Percentiles rank a stretch among this genome's conserved stretches.
phyloP scores from a whole-genome alignment of 2,888 invertebrate genomes.

The Sepiola atlantica region DNA sequence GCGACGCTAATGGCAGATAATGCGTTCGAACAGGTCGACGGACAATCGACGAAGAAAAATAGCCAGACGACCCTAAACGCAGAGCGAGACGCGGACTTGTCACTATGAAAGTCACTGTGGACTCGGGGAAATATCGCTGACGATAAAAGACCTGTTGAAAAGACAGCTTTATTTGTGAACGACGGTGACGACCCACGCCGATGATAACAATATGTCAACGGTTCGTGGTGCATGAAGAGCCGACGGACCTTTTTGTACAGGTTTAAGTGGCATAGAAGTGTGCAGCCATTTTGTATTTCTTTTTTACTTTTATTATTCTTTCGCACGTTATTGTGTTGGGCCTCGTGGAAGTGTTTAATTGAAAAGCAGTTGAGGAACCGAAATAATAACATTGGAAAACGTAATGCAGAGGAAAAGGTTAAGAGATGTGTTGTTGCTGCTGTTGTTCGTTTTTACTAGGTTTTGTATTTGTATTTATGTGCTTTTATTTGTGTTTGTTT shows the following conservation, averaged over 20 bases:
- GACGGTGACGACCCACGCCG: background rate
- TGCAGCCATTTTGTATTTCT: background rate
- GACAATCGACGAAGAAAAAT: background rate
- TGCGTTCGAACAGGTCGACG: background rate
- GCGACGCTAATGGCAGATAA: slow-evolving; percentile 3
- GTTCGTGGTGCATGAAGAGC: background rate
- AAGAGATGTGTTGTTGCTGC: background rate
- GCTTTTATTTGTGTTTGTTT: too few relatives aligned
- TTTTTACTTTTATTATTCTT: too few relatives aligned
- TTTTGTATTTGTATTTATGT: too few relatives aligned
- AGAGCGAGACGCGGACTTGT: background rate
- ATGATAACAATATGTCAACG: background rate
- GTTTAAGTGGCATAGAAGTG: background rate
- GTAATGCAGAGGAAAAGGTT: background rate
- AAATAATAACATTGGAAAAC: background rate
- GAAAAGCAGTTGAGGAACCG: background rate
- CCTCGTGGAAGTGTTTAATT: background rate
- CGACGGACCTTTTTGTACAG: slow-evolving; percentile 4
- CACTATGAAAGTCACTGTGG: background rate
- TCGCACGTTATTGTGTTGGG: background rate
- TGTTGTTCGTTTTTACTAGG: background rate
- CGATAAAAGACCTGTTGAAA: slow-evolving; percentile 1
- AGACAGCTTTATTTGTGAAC: background rate
- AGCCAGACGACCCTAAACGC: background rate
- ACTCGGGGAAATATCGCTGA: background rate